phyloP scores from a whole-genome alignment of 1,140 invertebrate species.

The Nasonia longicornis region DNA sequence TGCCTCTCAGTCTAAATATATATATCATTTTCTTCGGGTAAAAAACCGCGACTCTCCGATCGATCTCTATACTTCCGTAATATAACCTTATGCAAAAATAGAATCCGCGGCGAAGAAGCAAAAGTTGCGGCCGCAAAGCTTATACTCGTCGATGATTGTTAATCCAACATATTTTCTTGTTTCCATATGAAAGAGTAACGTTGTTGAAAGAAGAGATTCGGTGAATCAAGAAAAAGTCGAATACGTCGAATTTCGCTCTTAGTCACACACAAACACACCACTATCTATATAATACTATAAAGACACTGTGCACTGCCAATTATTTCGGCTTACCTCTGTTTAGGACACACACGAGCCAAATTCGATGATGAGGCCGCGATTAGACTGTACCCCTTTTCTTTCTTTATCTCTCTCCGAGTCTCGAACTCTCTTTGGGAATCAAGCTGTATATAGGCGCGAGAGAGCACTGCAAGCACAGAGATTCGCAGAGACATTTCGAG shows the following conservation, averaged over 20 bases:
- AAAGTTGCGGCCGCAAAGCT: not conserved
- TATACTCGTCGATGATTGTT: not conserved
- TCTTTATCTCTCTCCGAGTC: constrained; percentile 13
- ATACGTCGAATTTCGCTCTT: constrained; percentile 41
- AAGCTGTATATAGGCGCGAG: not conserved
- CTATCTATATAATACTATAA: not conserved
- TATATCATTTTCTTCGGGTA: not conserved
- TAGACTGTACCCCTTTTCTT: not conserved
- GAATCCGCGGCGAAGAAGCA: not conserved
- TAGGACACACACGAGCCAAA: constrained; percentile 25
- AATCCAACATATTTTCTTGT: not conserved
- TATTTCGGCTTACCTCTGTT: not conserved
- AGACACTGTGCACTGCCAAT: constrained; percentile 37
- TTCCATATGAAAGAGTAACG: not conserved
- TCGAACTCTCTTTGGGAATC: constrained; percentile 12
- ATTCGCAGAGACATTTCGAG: constrained; percentile 5
- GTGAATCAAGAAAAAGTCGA: constrained; percentile 20
- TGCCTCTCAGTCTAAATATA: constrained; percentile 23
- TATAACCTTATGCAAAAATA: not conserved
- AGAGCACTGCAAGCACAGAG: not conserved
- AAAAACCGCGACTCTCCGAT: not conserved
- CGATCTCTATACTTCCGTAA: not conserved
- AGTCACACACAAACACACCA: not conserved
- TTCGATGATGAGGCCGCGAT: constrained; percentile 29
- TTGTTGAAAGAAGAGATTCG: constrained; percentile 21